Conservation (phyloP, 2,113 vertebrate genomes). For the Myrmecobius fasciatus region DNA sequence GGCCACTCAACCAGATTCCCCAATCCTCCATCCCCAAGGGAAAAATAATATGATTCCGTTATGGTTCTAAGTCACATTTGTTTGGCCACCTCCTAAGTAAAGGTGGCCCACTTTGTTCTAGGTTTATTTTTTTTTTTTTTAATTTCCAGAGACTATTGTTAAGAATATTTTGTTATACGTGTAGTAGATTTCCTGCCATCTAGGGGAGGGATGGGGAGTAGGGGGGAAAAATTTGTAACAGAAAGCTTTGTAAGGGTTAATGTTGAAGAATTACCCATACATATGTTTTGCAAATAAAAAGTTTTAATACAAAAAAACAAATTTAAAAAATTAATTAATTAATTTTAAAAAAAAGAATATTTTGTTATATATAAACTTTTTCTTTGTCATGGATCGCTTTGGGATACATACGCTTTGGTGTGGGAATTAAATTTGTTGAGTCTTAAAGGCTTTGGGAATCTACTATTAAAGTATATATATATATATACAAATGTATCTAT, state of each 20-base stretch:
- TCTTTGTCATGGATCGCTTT: neutral
- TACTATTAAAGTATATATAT: neutral
- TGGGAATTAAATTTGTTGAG: neutral
- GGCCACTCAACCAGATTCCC: neutral
- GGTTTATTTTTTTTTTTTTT: neutral
- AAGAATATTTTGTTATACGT: neutral
- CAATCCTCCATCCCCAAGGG: neutral
- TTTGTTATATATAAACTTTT: neutral
- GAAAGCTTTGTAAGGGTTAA: too few relatives aligned
- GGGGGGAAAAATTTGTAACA: too few relatives aligned
- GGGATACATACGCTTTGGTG: neutral
- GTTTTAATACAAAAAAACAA: too few relatives aligned
- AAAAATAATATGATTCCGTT: neutral
- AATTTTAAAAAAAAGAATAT: too few relatives aligned
- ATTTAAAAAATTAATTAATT: too few relatives aligned
- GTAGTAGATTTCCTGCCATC: too few relatives aligned
- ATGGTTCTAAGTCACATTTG: neutral
- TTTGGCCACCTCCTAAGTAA: neutral
- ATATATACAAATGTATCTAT: neutral
- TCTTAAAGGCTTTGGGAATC: neutral
- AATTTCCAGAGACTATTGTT: neutral
- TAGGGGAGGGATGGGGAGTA: too few relatives aligned
- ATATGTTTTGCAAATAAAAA: too few relatives aligned
- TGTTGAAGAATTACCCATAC: too few relatives aligned
- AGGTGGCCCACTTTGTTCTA: neutral